phyloP scores from a whole-genome alignment of 2,888 invertebrate genomes.

The Mimachlamys varia region DNA sequence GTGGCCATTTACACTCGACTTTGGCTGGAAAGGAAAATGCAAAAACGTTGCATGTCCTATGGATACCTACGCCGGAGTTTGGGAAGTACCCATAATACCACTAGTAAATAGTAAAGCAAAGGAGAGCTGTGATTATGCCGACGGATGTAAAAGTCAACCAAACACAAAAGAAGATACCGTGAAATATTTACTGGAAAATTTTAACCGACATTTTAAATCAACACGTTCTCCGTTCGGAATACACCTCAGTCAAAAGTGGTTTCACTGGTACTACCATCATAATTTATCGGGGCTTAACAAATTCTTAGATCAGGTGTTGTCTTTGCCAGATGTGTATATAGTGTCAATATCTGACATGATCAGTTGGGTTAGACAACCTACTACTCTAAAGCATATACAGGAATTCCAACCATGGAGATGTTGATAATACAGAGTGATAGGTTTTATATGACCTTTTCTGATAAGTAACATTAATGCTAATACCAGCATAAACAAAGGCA shows the following conservation, averaged over 20 bases:
- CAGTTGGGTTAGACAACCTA: conserved; percentile 73
- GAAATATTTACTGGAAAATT: conserved; percentile 88
- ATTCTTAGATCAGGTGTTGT: conserved; percentile 61
- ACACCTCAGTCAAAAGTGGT: conserved; percentile 66
- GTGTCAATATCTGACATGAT: conserved; percentile 68
- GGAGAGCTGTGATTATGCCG: conserved; percentile 67
- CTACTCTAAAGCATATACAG: conserved; percentile 58
- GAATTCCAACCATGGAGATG: conserved; percentile 72
- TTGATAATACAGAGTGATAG: conserved; percentile 38
- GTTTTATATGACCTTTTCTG: neutral
- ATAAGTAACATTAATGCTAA: neutral
- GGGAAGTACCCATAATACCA: conserved; percentile 68
- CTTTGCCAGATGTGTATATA: conserved; percentile 72
- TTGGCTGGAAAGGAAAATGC: conserved; percentile 59
- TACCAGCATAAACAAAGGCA: neutral
- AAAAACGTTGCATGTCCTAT: conserved; percentile 55
- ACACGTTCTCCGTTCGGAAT: conserved; percentile 64
- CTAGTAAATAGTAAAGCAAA: conserved; percentile 54
- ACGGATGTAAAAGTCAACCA: conserved; percentile 64
- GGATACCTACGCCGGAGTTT: conserved; percentile 58
- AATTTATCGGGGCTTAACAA: conserved; percentile 59
- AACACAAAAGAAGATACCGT: conserved; percentile 58
- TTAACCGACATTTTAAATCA: conserved; percentile 79
- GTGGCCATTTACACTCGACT: conserved; percentile 69
- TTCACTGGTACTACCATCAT: conserved; percentile 63